Base-by-base conservation (phyloP, 2,888 invertebrate genomes). In the Dryadula phaetusa region DNA sequence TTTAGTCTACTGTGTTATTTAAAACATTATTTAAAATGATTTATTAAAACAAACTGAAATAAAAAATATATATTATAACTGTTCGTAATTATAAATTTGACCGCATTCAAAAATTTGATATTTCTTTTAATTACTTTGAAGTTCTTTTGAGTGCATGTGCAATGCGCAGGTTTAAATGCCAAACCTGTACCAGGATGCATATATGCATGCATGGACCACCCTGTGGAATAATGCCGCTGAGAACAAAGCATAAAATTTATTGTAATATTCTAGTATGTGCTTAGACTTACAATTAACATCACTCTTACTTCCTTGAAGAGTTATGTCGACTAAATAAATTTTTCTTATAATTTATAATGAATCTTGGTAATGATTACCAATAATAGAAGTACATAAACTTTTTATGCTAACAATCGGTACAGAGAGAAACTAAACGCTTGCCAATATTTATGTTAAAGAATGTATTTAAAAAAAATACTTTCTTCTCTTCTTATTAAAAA, bases 141-240 rank as follows among this genome's bases (percentile, higher is more conserved):
- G 6, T 28, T 6, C 7, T 42, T 42, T 16, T 5, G 5, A 46
- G 18, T 14, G n/a, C 20, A 2, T 37, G 4, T 37, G 20, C 20
- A n/a, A 54, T 34, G 14, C 8, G 14, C 8, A 14, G 5, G 7
- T 14, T 18, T 34, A 20, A 10, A n/a, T 16, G 3, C n/a, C 14
- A 22, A 12, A 4, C 12, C 12, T n/a, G 28, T 47, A 40, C 10
- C 14, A 32, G 40, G 28, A 18, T 53, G 16, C 14, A 28, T 5
- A 62, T 34, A 62, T 37, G 40, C 20, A 18, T 53, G 16, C 14
- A 28, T 5, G 52, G 47, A 62, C 47, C 62, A 62, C 52, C 46
- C 52, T 52, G 16, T 52, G 22, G 32, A 62, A 12, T 52, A 32
- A 46, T 44, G 44, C 32, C 32, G 44, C 18, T 5, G 16, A 60